Evolutionary conservation across 64 coral and sea anemone species (phyloP).

Genomic region (Stichodactyla helianthus): DNA sequence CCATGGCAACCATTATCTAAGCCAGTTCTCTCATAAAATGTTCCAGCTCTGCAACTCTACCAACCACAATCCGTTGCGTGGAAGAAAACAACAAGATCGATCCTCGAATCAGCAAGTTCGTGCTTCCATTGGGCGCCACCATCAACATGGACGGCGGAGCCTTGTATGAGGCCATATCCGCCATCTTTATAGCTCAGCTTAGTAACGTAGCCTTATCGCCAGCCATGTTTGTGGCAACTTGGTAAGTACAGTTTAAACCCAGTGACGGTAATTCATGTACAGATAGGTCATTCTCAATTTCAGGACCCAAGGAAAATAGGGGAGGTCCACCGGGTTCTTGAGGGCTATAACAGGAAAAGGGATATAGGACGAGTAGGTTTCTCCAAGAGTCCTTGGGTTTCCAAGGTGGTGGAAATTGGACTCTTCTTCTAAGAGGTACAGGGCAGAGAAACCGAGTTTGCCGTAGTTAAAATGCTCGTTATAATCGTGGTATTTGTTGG

Average conservation of each 20-base stretch:
- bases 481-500: background rate
- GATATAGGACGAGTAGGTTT: no score
- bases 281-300: background rate
- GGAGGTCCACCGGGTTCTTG: no score
- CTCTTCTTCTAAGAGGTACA: no score
- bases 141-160: slow-evolving; percentile 81
- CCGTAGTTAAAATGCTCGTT: no score
- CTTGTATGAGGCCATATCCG: slow-evolving; percentile 68
- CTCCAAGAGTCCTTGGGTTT: no score
- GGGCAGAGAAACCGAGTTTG: no score
- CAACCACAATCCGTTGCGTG: slow-evolving; percentile 72
- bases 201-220: slow-evolving; percentile 46
- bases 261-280: background rate
- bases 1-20: background rate
- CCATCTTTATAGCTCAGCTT: slow-evolving; percentile 75
- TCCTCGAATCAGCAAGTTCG: slow-evolving; percentile 68
- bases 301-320: background rate
- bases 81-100: slow-evolving; percentile 78
- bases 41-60: slow-evolving; percentile 61
- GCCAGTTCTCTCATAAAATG: no score
- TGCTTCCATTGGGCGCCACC: slow-evolving; percentile 70
- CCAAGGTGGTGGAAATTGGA: no score
- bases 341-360: no score
- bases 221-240: slow-evolving; percentile 57
- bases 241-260: slow-evolving; percentile 34